Evolutionary conservation across 2,888 invertebrate genomes (phyloP).

Genomic region (Lycophotia porphyrea): DNA sequence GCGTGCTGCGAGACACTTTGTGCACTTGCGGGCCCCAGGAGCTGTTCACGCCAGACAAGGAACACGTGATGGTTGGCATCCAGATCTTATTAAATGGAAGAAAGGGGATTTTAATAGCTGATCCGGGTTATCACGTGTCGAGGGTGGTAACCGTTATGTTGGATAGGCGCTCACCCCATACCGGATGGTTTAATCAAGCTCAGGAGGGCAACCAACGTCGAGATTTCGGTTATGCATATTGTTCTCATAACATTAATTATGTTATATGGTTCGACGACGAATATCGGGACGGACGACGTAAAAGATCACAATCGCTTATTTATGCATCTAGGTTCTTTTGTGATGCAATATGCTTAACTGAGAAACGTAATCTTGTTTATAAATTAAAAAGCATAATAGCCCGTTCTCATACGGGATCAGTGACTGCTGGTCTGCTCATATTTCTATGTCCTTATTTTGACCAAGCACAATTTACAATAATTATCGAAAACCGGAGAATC

Average conservation of each 20-base stretch:
- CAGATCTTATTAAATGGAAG: constrained; percentile 93
- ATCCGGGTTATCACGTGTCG: constrained; percentile 97
- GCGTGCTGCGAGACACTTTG: constrained; percentile 76
- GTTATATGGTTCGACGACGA: constrained; percentile 96
- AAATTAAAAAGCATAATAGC: constrained; percentile 94
- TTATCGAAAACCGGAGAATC: constrained; percentile 88
- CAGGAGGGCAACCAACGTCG: constrained; percentile 93
- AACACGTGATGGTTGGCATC: constrained; percentile 95
- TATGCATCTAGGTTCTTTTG: constrained; percentile 94
- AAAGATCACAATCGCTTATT: constrained; percentile 88
- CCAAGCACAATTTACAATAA: constrained; percentile 93
- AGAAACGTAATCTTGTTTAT: constrained; percentile 96
- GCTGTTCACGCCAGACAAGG: constrained; percentile 94
- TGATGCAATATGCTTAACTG: constrained; percentile 95
- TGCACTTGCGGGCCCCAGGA: constrained; percentile 89
- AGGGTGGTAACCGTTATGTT: constrained; percentile 96
- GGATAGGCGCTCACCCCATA: constrained; percentile 95
- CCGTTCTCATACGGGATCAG: constrained; percentile 94
- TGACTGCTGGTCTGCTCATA: constrained; percentile 96
- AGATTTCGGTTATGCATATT: constrained; percentile 94
- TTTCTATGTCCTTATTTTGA: constrained; percentile 89
- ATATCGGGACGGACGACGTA: constrained; percentile 85
- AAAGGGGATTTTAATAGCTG: constrained; percentile 94
- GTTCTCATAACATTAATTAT: constrained; percentile 92
- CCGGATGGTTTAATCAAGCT: constrained; percentile 96